Evolutionary conservation across 2,113 vertebrate genomes (phyloP).

Genomic region (Cebidichthys violaceus): DNA sequence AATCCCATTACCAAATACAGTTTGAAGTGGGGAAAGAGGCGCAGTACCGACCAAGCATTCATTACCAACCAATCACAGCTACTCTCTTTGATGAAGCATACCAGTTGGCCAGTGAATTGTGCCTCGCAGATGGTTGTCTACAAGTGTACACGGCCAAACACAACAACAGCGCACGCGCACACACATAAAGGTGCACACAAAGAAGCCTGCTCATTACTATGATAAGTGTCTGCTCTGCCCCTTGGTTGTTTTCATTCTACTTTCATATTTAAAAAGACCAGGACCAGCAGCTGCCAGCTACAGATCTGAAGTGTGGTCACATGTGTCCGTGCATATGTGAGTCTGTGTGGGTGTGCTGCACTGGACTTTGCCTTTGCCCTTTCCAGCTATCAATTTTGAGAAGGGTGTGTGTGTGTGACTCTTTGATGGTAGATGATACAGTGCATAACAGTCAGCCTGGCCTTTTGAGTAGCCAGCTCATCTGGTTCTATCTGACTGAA

Average conservation of each 20-base stretch:
- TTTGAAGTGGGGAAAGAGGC: slow-evolving; percentile 27
- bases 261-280: slow-evolving; percentile 60
- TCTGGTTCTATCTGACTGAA: slow-evolving; percentile 43
- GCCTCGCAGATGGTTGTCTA: slow-evolving; percentile 31
- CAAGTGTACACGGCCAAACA: slow-evolving; percentile 20
- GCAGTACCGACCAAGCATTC: neutral
- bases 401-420: slow-evolving; percentile 11
- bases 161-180: slow-evolving; percentile 15
- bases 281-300: slow-evolving; percentile 50
- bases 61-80: slow-evolving; percentile 20
- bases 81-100: slow-evolving; percentile 35
- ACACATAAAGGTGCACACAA: slow-evolving; percentile 4
- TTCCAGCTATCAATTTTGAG: slow-evolving; percentile 43
- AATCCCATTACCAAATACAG: slow-evolving; percentile 32
- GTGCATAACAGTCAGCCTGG: slow-evolving; percentile 48
- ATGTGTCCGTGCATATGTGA: slow-evolving; percentile 39
- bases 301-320: slow-evolving; percentile 64
- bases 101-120: slow-evolving; percentile 18
- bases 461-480: slow-evolving; percentile 55
- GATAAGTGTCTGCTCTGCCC: slow-evolving; percentile 66
- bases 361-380: slow-evolving; percentile 55
- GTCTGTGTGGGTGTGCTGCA: slow-evolving; percentile 23
- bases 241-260: slow-evolving; percentile 68
- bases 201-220: slow-evolving; percentile 60
- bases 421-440: slow-evolving; percentile 70